Conservation (phyloP, 2,888 invertebrate species). For the Latrodectus hesperus region DNA sequence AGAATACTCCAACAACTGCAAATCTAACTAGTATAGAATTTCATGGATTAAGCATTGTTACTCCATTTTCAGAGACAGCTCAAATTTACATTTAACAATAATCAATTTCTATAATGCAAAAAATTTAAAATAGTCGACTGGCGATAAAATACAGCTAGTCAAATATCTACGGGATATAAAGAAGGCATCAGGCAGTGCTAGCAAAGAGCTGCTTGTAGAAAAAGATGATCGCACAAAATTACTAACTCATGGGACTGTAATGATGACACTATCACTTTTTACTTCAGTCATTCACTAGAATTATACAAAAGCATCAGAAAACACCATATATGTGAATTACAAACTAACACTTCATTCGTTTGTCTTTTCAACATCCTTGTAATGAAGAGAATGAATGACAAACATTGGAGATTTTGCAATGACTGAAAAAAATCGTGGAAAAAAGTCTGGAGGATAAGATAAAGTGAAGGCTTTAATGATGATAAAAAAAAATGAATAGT, state of each 20-base stretch:
- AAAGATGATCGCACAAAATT: neutral
- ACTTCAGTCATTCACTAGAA: neutral
- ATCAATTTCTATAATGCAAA: too few species aligned
- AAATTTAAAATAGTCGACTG: neutral
- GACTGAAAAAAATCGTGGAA: neutral
- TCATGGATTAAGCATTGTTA: neutral
- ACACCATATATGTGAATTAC: neutral
- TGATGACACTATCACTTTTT: neutral
- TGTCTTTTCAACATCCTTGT: too few species aligned
- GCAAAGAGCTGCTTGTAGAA: slow-evolving; percentile 1
- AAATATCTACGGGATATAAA: neutral
- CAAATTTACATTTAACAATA: neutral
- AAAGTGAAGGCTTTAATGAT: neutral
- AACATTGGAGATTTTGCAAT: neutral
- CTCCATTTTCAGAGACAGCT: neutral
- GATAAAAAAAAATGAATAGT: neutral
- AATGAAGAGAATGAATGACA: neutral
- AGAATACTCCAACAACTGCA: neutral
- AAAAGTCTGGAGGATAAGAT: neutral
- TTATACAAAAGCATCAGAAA: neutral
- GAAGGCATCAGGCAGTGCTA: slow-evolving; percentile 5
- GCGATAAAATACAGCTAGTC: slow-evolving; percentile 5
- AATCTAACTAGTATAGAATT: neutral
- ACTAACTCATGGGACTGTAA: neutral
- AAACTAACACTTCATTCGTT: too few species aligned